Evolutionary conservation across 2,888 invertebrate species (phyloP), one percentile per base, ranked within the genome.

Genomic region (Uloborus plumipes): DNA sequence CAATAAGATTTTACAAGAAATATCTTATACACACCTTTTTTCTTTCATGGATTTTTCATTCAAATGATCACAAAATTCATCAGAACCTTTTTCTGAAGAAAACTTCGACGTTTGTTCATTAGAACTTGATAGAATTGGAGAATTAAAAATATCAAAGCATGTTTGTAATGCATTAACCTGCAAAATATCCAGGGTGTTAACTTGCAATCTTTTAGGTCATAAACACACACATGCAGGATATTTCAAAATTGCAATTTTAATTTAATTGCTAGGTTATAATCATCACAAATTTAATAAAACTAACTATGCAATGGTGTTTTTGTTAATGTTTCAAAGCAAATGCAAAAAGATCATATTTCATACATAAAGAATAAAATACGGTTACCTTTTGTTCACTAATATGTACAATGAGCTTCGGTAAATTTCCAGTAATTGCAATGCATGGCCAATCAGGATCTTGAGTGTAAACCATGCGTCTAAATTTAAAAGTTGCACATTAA

Each of bases 381-480:
- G 50, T 82, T 18, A 98, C 93, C 91, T 98, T 98, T 87, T 93
- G 93, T 89, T 98, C 97, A 90, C 95, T 96, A 64, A 98, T 91
- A 89, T 98, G 98, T 70, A 94, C 94, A 51, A 95, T 94, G 20
- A 98, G 91, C 88, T 94, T 93, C 0, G 97, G 97, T 86, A 98
- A 91, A 85, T 94, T 95, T 65, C 96, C 97, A 85, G 94, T 93
- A 58, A 97, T 89, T 58, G 94, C 94, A 39, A 95, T 91, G 84
- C 93, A 93, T 1, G 98, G 97, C 91, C 94, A 97, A 88, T 89
- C 86, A 51, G 87, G 87, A 69, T 81, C 85, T 72, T 74, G 72
- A 15, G 83, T 83, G 18, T 76, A 85, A 11, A 86, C 74, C 55
- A 86, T 82, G 18, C 86, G 71, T 22, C 85, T 85, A 64, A 16